A percentile compares a stretch with the other conserved stretches of the same genome.
phyloP scores from a whole-genome alignment of 2,797 vertebrate species.

The Molothrus aeneus region DNA sequence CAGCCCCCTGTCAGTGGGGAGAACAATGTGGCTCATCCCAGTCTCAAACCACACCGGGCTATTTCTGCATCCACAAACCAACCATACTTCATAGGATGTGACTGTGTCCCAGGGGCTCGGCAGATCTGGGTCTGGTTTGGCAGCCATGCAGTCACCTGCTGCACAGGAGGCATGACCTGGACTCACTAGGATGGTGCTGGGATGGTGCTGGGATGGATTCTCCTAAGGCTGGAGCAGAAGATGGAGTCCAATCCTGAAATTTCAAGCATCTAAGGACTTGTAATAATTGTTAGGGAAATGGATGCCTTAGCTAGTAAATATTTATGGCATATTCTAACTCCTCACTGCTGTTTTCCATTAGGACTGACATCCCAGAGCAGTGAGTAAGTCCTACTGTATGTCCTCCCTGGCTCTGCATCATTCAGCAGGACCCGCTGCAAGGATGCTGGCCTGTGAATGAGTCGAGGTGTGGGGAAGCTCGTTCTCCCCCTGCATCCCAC shows the following conservation, averaged over 20 bases:
- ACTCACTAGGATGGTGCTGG: not conserved
- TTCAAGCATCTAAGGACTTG: not conserved
- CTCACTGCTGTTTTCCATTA: slow-evolving; percentile 29
- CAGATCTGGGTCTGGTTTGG: not conserved
- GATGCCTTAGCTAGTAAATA: slow-evolving; percentile 24
- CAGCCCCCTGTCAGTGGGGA: not conserved
- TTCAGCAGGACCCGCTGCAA: fast-evolving
- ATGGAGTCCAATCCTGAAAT: not conserved
- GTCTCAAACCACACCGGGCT: fast-evolving
- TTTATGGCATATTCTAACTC: slow-evolving; percentile 20
- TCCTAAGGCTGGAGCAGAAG: not conserved
- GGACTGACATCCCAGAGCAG: slow-evolving; percentile 11
- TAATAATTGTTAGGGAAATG: not conserved
- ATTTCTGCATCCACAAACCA: not conserved
- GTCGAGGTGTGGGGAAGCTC: not conserved
- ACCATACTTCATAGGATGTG: not conserved
- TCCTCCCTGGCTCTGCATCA: not conserved
- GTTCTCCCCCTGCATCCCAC: not conserved
- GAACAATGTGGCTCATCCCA: not conserved
- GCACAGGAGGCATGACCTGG: not conserved
- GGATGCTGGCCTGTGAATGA: not conserved
- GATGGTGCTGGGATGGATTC: not conserved
- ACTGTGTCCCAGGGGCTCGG: fast-evolving
- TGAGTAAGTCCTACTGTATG: not conserved
- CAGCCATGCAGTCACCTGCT: not conserved